Conservation (phyloP, 2,797 vertebrate species). For the Falco cherrug region DNA sequence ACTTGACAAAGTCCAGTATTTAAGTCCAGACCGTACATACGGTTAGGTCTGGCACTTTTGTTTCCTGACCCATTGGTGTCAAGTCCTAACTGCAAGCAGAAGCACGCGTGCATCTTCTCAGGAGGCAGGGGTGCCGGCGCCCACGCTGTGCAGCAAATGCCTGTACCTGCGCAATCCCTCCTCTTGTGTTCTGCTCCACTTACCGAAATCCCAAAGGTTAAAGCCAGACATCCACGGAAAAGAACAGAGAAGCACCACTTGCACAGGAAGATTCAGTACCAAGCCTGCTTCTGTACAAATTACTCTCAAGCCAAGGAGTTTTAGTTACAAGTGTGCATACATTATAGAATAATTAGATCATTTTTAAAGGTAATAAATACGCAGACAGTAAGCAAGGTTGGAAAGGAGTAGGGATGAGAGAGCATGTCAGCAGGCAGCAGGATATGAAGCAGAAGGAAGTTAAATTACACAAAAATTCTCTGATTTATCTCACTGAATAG, state of each 20-base stretch:
- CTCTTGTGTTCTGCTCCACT: background rate
- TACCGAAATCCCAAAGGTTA: background rate
- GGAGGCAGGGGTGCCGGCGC: background rate
- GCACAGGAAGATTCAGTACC: background rate
- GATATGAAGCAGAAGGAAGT: background rate
- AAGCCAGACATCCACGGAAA: background rate
- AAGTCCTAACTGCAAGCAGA: background rate
- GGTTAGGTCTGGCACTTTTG: background rate
- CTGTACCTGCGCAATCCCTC: background rate
- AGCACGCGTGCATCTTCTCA: background rate
- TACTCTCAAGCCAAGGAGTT: background rate
- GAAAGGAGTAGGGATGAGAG: background rate
- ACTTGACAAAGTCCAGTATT: background rate
- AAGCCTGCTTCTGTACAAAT: background rate
- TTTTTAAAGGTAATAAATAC: background rate
- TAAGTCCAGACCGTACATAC: fast-evolving
- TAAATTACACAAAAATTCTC: background rate
- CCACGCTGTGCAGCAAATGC: background rate
- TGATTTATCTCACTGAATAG: background rate
- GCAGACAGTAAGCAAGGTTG: background rate
- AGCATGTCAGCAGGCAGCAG: background rate
- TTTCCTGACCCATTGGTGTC: background rate
- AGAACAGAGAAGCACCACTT: background rate
- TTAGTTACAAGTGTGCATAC: background rate
- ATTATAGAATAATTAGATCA: background rate